Base-by-base conservation (phyloP, 2,797 vertebrate genomes). In the Cyprinella venusta region DNA sequence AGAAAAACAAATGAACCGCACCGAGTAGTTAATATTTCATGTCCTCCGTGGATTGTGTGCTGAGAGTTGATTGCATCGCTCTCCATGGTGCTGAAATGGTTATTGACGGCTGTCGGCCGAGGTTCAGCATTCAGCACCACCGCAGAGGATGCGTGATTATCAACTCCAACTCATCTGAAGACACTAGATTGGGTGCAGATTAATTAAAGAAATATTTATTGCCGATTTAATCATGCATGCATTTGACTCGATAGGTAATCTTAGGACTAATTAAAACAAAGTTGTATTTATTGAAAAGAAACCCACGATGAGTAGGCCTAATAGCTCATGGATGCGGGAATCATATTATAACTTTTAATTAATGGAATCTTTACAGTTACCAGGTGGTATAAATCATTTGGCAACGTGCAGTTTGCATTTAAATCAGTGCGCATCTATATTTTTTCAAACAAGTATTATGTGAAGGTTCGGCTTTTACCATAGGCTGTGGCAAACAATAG, bases 71-170 rank as follows among this genome's bases (percentile, higher is more conserved):
- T 10, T 63, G 48, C 61, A 1, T 56, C 38, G 69, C 84, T 86
- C 45, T 86, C 84, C 75, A 0, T 79, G 84, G 69, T 86, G 45
- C 84, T 85, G 84, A 85, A 82, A 72, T 68, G 50, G 52, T 40
- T 21, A 78, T 50, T 26, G 79, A 76, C 71, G 19, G 61, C 63
- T 80, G 70, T 40, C 38, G 40, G 38, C n/a, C n/a, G 40, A 63
- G 12, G 16, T 21, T 21, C 70, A 30, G 59, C 42, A 19, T 12
- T 54, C 21, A 8, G 15, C 50, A 12, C 45, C 8, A 10, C 21
- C 19, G 2, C 24, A 74, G 59, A 64, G 45, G 45, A 75, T 36
- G 6, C 4, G 36, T 21, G 76, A 26, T 72, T 21, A 81, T 74
- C 13, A 64, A 26, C 33, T 6, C 40, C 26, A 74, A 8, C 45